Conservation (phyloP, 2,113 vertebrate genomes). For the Machaerirhynchus nigripectus region DNA sequence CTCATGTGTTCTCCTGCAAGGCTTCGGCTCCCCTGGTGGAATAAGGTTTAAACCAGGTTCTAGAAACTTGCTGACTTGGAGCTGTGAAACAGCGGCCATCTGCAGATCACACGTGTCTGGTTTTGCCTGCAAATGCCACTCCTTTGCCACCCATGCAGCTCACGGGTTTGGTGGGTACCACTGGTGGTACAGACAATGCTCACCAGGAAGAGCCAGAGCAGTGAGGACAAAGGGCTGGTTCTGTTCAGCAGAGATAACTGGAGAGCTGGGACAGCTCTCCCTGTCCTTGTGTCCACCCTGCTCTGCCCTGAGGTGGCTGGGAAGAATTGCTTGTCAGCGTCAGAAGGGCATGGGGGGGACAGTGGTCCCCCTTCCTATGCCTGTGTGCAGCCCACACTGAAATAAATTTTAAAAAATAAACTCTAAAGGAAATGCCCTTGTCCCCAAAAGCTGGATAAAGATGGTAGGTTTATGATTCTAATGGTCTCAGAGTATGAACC, state of each 20-base stretch:
- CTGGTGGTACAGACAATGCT: not conserved
- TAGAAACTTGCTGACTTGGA: not conserved
- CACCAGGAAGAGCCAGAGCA: not conserved
- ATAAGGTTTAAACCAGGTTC: not conserved
- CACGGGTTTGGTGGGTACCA: not conserved
- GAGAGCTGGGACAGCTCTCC: not conserved
- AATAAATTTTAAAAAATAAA: not conserved
- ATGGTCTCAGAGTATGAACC: not conserved
- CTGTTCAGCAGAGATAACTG: not conserved
- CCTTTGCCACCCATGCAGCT: rapidly evolving
- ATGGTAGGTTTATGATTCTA: not conserved
- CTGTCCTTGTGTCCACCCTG: rapidly evolving
- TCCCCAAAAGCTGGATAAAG: not conserved
- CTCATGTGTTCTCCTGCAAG: rapidly evolving
- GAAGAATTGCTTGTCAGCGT: rapidly evolving
- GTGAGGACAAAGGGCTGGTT: not conserved
- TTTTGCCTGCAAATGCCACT: not conserved
- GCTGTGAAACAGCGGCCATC: not conserved
- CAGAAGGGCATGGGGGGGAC: rapidly evolving
- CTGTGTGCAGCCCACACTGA: not conserved
- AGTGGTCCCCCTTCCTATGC: not conserved
- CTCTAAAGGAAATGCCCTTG: not conserved
- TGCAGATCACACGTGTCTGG: rapidly evolving
- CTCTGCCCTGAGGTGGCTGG: not conserved
- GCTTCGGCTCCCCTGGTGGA: not conserved